A percentile compares a stretch with the other conserved stretches of the same genome.
Evolutionary conservation across 2,888 invertebrate genomes (phyloP).

Genomic region (Rhagophthalmus giganteus): DNA sequence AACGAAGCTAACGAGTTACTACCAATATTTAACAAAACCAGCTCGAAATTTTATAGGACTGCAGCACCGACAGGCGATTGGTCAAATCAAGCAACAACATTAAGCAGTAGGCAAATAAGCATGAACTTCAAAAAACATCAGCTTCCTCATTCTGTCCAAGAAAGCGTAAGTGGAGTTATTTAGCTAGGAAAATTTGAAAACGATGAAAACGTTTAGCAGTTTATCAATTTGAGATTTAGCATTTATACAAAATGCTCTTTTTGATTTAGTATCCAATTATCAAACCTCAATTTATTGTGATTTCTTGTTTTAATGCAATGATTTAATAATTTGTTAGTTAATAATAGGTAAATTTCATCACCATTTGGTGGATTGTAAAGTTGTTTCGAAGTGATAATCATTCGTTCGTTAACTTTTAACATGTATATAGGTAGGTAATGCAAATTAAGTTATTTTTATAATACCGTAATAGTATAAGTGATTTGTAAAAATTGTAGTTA

Average conservation of each 20-base stretch:
- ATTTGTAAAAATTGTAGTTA: no score
- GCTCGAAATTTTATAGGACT: slow-evolving; percentile 85
- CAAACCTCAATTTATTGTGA: not conserved
- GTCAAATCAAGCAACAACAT: slow-evolving; percentile 69
- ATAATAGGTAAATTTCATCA: no score
- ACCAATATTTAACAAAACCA: slow-evolving; percentile 96
- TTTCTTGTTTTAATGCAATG: no score
- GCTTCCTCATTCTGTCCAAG: slow-evolving; percentile 50
- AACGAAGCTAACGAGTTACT: slow-evolving; percentile 96
- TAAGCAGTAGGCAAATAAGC: slow-evolving; percentile 47
- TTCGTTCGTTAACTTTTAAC: no score
- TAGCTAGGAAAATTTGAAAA: slow-evolving; percentile 31
- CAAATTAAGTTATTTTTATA: no score
- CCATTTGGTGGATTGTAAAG: no score
- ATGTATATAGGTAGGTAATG: no score
- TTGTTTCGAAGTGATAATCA: no score
- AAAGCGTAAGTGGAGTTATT: slow-evolving; percentile 37
- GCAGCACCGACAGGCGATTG: slow-evolving; percentile 86
- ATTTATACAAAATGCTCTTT: not conserved
- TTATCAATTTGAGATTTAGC: no score
- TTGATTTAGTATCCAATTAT: not conserved
- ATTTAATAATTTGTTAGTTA: no score
- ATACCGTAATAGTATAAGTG: no score
- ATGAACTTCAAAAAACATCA: slow-evolving; percentile 53
- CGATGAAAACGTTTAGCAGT: slow-evolving; percentile 2